phyloP scores from a whole-genome alignment of 2,113 vertebrate species.

The Isurus oxyrinchus region DNA sequence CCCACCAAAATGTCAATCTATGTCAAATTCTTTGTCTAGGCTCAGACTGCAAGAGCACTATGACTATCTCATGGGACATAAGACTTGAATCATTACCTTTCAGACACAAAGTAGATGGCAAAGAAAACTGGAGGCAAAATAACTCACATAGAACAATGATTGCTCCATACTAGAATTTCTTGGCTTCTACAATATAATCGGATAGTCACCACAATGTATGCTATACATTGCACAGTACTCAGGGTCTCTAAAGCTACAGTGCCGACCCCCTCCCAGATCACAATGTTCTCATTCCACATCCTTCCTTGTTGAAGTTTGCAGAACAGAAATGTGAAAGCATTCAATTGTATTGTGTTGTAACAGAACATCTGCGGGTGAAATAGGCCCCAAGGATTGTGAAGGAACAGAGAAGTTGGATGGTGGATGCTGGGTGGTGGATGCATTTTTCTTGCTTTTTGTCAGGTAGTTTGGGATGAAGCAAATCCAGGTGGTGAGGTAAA shows the following conservation, averaged over 20 bases:
- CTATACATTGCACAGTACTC: neutral
- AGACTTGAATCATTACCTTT: neutral
- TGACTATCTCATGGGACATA: neutral
- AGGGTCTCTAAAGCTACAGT: neutral
- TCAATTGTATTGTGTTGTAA: slow-evolving; percentile 63
- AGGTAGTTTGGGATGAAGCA: slow-evolving; percentile 67
- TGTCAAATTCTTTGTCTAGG: neutral
- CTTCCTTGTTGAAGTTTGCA: slow-evolving; percentile 45
- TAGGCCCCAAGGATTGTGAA: slow-evolving; percentile 60
- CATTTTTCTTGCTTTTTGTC: slow-evolving; percentile 45
- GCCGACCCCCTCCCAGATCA: neutral
- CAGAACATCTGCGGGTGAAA: slow-evolving; percentile 71
- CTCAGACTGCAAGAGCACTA: neutral
- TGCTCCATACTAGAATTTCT: neutral
- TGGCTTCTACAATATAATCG: neutral
- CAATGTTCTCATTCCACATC: neutral
- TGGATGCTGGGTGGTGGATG: slow-evolving; percentile 53
- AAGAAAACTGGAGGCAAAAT: neutral
- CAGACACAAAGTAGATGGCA: neutral
- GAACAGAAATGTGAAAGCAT: slow-evolving; percentile 60
- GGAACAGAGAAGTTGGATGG: slow-evolving; percentile 56
- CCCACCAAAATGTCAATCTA: neutral
- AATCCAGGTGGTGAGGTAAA: slow-evolving; percentile 69
- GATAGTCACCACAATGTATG: neutral
- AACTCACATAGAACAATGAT: neutral